Evolutionary conservation across 2,888 invertebrate genomes (phyloP), one percentile per base, ranked within the genome.

Genomic region (Rhopalosiphum nymphaeae): DNA sequence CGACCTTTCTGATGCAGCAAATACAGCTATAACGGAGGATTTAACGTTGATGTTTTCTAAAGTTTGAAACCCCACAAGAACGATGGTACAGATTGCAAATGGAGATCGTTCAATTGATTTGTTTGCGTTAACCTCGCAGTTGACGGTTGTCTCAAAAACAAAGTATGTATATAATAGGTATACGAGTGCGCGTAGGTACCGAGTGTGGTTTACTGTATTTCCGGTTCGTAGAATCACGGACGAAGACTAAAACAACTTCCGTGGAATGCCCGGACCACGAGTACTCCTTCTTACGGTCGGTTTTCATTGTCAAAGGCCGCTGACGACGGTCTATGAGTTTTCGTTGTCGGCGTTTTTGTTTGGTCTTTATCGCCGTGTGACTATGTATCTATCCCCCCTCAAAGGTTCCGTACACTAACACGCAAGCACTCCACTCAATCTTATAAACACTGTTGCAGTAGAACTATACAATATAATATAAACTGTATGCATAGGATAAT

Each of bases 61-160:
- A 78, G 78, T 78, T 78, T 78, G 36, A 78, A 21, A 36, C 78
- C 21, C 78, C 21, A 16, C 9, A 36, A 78, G n/a, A 67, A 67
- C 1, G 16, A n/a, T n/a, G 16, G 36, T n/a, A 36, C 36, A 36
- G 21, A 21, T 36, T 21, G 78, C 2, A 78, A 78, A 78, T 7
- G 67, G 46, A 67, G 11, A 67, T n/a, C 67, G 25, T 78, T 78
- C 25, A 91, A 91, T 91, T 91, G 49, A 91, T 91, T 78, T 91
- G 90, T 91, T 91, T 91, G 90, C 67, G 49, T 91, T 49, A 25
- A 67, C 49, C 78, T n/a, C 67, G 46, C 36, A 36, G n/a, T 36
- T 3, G 44, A 21, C 61, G 42, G 10, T 67, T 21, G 78, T 21
- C 21, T 21, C 29, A 49, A 46, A 36, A 26, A 46, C 90, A 7